A percentile compares a stretch with the other conserved stretches of the same genome.
Evolutionary conservation across 2,888 invertebrate genomes (phyloP).

Genomic region (Thera britannica): DNA sequence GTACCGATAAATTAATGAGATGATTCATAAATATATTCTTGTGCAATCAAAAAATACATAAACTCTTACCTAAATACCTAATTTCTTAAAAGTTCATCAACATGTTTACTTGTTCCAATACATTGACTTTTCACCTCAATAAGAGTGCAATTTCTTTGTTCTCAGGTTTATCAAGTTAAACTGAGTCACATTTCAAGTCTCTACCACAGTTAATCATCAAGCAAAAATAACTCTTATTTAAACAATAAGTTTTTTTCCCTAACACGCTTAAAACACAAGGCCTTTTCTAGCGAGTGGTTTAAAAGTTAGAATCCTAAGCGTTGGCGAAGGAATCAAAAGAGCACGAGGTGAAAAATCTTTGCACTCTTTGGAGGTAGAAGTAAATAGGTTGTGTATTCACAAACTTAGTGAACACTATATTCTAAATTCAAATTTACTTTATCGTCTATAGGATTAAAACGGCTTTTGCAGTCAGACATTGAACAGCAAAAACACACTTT

Average conservation of each 20-base stretch:
- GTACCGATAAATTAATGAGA: not conserved
- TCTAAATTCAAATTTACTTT: too few relatives aligned
- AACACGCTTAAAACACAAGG: too few relatives aligned
- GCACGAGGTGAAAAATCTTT: too few relatives aligned
- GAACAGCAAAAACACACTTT: too few relatives aligned
- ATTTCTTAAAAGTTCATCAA: constrained; percentile 14
- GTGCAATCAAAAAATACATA: constrained; percentile 5
- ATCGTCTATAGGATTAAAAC: too few relatives aligned
- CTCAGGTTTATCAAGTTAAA: constrained; percentile 5
- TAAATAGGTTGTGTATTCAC: too few relatives aligned
- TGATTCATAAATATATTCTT: constrained; percentile 5
- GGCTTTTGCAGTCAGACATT: too few relatives aligned
- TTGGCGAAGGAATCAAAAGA: too few relatives aligned
- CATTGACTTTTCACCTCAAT: constrained; percentile 16
- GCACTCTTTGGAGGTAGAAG: too few relatives aligned
- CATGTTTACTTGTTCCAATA: constrained; percentile 21
- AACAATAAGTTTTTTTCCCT: constrained; percentile 5
- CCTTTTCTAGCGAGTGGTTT: too few relatives aligned
- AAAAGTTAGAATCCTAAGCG: too few relatives aligned
- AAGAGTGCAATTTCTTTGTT: constrained; percentile 17
- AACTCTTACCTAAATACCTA: not conserved
- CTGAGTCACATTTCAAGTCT: not conserved
- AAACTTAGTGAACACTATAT: too few relatives aligned
- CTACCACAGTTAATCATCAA: not conserved
- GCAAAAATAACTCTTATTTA: constrained; percentile 1